Percentiles rank a stretch among this genome's conserved stretches.
Evolutionary conservation across 1,140 invertebrate genomes (phyloP).

Genomic region (Lepidurus packardi): DNA sequence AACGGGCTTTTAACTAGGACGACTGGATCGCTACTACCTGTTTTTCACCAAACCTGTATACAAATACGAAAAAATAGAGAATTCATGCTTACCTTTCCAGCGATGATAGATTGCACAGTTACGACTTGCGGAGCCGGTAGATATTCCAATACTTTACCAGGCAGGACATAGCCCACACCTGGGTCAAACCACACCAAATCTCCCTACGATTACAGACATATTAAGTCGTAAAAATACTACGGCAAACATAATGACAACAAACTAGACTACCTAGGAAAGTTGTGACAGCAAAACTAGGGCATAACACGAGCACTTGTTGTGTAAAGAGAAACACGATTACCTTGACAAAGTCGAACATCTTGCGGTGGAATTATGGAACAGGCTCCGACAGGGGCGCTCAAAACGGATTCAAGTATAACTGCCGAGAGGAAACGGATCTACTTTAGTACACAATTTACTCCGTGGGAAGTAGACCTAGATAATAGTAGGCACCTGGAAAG

Average conservation of each 20-base stretch:
- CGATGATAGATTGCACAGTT: slow-evolving; percentile 77
- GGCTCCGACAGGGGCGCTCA: neutral
- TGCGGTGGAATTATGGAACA: neutral
- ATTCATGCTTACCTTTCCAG: slow-evolving; percentile 64
- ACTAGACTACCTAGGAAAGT: neutral
- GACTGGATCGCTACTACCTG: too few species aligned
- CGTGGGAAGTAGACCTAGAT: neutral
- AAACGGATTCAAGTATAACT: neutral
- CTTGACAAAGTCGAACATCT: neutral
- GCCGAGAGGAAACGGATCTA: neutral
- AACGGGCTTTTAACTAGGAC: too few species aligned
- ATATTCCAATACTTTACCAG: slow-evolving; percentile 79
- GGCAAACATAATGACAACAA: neutral
- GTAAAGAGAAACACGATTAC: neutral
- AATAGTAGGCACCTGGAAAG: neutral
- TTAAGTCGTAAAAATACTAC: slow-evolving; percentile 23
- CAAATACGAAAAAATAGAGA: neutral
- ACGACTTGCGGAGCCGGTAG: slow-evolving; percentile 80
- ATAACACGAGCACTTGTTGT: neutral
- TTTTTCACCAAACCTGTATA: too few species aligned
- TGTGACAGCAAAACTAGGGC: neutral
- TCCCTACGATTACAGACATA: slow-evolving; percentile 47
- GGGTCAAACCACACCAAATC: slow-evolving; percentile 91
- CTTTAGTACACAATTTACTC: neutral
- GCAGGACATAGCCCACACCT: slow-evolving; percentile 76